Percentiles rank a stretch among this genome's conserved stretches.
These are phyloP conservation scores for Oxytorus armatus DNA, from an alignment of 2,888 invertebrate genomes.

Conservation along the genomic window DNA sequence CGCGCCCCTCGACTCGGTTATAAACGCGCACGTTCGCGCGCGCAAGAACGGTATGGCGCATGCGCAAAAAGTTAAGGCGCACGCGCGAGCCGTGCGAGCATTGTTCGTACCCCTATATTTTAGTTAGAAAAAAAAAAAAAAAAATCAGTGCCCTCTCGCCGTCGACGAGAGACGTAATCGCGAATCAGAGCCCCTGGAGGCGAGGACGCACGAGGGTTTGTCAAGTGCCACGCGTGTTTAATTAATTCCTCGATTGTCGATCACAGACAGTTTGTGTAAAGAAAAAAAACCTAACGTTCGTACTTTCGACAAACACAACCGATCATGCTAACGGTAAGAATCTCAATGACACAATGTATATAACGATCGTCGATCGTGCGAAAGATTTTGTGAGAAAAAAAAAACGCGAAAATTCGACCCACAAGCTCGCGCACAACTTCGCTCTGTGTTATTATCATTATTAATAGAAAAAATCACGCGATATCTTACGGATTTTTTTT, in stretches of 20 bases:
- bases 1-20: conserved; percentile 22
- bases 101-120: conserved; percentile 37
- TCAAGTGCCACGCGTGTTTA: conserved; percentile 64
- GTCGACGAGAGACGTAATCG: conserved; percentile 47
- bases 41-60: background rate
- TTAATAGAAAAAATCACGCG: conserved; percentile 55
- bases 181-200: conserved; percentile 64
- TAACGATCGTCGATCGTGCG: no score
- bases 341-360: conserved; percentile 1
- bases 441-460: conserved; percentile 33
- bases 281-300: conserved; percentile 17
- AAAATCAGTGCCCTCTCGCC: conserved; percentile 47
- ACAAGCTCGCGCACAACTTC: background rate
- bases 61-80: conserved; percentile 4
- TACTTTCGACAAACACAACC: conserved; percentile 56
- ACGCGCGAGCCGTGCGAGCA: conserved; percentile 9
- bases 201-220: conserved; percentile 59
- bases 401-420: conserved; percentile 9
- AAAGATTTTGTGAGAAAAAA: no score
- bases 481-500: conserved; percentile 24
- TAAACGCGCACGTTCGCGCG: background rate
- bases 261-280: conserved; percentile 37
- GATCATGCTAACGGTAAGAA: conserved; percentile 79
- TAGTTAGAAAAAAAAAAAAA: background rate
- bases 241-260: conserved; percentile 37